Evolutionary conservation across 2,888 invertebrate species (phyloP).

Genomic region (Epirrhoe alternata): DNA sequence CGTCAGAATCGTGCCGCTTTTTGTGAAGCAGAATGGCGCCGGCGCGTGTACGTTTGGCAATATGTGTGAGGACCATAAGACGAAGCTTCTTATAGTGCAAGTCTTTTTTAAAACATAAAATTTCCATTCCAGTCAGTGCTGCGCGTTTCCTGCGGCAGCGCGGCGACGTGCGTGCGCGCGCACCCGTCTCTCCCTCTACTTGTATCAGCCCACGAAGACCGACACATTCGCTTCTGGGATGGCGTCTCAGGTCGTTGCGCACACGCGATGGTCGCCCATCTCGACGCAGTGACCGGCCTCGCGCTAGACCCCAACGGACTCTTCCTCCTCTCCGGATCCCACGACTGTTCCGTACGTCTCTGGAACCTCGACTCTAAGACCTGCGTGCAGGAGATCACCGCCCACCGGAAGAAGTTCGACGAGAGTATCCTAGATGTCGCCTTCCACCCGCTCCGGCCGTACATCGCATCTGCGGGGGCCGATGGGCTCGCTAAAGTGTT

Average conservation of each 20-base stretch:
- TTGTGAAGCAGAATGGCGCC: too few relatives aligned
- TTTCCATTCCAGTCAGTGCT: slow-evolving; percentile 82
- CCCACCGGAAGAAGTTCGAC: slow-evolving; percentile 99
- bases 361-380: slow-evolving; percentile 99
- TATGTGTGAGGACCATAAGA: too few relatives aligned
- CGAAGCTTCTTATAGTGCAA: too few relatives aligned
- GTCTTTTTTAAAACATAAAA: slow-evolving; percentile 40
- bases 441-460: slow-evolving; percentile 99
- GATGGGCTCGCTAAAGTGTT: slow-evolving; percentile 99
- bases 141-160: slow-evolving; percentile 87
- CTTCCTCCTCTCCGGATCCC: slow-evolving; percentile 98
- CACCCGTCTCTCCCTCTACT: slow-evolving; percentile 98
- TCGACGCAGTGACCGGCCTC: slow-evolving; percentile 98
- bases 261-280: slow-evolving; percentile 99
- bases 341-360: slow-evolving; percentile 99
- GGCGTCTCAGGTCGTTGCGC: slow-evolving; percentile 96
- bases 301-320: slow-evolving; percentile 99
- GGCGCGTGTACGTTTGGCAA: too few relatives aligned
- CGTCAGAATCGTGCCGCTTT: too few relatives aligned
- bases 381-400: slow-evolving; percentile 99
- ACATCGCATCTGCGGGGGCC: slow-evolving; percentile 99
- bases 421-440: slow-evolving; percentile 99
- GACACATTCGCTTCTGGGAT: slow-evolving; percentile 99
- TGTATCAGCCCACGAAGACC: slow-evolving; percentile 98
- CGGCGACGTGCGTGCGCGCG: slow-evolving; percentile 92